Evolutionary conservation across 2,888 invertebrate genomes (phyloP), one percentile per base, ranked within the genome.

Genomic region (Nezara viridula): DNA sequence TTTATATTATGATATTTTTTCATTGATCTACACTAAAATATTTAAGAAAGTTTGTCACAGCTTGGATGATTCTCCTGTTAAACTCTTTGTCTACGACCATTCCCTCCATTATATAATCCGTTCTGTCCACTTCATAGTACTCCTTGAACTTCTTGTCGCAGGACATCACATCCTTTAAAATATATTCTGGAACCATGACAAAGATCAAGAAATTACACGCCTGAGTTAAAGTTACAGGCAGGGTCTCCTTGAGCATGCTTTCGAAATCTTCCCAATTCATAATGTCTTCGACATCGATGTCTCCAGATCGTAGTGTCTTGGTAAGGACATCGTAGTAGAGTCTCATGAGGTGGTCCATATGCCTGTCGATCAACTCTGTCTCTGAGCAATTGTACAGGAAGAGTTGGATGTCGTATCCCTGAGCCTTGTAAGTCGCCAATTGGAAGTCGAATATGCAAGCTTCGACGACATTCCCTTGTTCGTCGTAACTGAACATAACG

Each of bases 401-500:
- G 3, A 88, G 12, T 2, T n/a, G 81, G n/a, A 88, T 44, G 88
- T 88, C 88, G 27, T 32, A 52, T 2, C 77, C 27, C 1, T 85
- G 88, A n/a, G 85, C 50, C 12, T 50, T 85, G 88, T 88, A 88
- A 37, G 81, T 24, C 6, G 44, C 85, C 9, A 47, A 27, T 49
- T 88, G 88, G 44, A 88, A 88, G 85, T 88, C 88, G 24, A 88
- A 14, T 24, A 88, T 7, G 44, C 77, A 85, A 19, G 88, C 88
- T 37, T 81, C 66, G 24, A 0, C 0, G 12, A 85, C 81, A 3
- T 85, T 21, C 14, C 88, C 88, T 73, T 32, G 7, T 21, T 81
- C 44, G 47, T 85, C 88, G 55, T 88, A 88, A 21, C 10, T 47
- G 49, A 85, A 88, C 88, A 88, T 88, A 21, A 88, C 40, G 27